Evolutionary conservation across 2,113 vertebrate genomes (phyloP).

Genomic region (Galemys pyrenaicus): DNA sequence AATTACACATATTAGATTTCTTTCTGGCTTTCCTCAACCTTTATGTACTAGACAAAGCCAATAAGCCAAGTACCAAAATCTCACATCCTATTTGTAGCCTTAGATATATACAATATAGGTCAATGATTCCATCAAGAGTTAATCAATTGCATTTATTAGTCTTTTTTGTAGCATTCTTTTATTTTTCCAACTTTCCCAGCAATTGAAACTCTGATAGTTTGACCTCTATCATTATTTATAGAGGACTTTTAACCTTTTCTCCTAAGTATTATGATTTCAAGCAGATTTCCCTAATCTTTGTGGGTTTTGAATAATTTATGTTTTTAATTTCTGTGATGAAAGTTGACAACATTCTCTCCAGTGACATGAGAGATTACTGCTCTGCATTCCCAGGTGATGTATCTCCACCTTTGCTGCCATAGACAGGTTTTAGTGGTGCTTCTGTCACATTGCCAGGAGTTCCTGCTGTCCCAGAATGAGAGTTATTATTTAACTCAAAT

Average conservation of each 20-base stretch:
- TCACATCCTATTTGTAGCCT: conserved; percentile 31
- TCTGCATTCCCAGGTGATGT: too few relatives aligned
- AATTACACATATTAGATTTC: conserved; percentile 43
- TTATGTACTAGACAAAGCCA: neutral
- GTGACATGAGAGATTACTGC: neutral
- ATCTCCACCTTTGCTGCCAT: neutral
- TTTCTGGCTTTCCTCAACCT: conserved; percentile 2
- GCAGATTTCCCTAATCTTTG: neutral
- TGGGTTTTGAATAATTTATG: neutral
- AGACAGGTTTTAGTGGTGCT: neutral
- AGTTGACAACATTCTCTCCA: neutral
- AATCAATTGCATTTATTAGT: neutral
- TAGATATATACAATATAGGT: neutral
- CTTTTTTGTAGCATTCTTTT: neutral
- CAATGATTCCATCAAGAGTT: neutral
- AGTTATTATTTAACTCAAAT: neutral
- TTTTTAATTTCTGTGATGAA: neutral
- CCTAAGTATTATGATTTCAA: neutral
- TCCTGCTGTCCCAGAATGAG: neutral
- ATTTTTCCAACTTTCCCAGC: neutral
- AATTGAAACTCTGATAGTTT: neutral
- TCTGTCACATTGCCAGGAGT: neutral
- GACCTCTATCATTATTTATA: neutral
- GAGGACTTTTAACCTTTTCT: neutral
- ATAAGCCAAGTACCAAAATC: neutral